Percentiles rank a stretch among this genome's conserved stretches.
Evolutionary conservation across 2,888 invertebrate species (phyloP).

Genomic region (Tryphoninae sp.): DNA sequence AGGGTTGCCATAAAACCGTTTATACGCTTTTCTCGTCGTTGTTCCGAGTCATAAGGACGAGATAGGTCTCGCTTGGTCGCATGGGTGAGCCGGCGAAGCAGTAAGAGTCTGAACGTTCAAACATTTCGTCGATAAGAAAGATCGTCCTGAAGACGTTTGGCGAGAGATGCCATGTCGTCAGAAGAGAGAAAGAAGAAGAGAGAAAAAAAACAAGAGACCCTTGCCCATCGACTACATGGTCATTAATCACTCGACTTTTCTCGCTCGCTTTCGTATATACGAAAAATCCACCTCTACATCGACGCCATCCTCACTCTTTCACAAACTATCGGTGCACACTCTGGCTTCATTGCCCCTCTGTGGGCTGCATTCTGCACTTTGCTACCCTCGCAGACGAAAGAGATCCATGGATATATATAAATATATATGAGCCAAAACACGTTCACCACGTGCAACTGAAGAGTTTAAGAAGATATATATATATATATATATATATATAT

Average conservation of each 20-base stretch:
- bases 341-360: conserved; percentile 70
- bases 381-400: conserved; percentile 53
- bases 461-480: background rate
- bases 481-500: background rate
- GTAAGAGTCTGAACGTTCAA: conserved; percentile 47
- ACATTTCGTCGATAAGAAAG: conserved; percentile 48
- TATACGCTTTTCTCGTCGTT: too few species aligned
- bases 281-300: conserved; percentile 49
- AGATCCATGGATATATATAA: conserved; percentile 58
- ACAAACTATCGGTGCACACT: conserved; percentile 67
- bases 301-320: conserved; percentile 61
- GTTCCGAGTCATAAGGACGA: background rate
- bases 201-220: conserved; percentile 67
- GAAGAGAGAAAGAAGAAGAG: conserved; percentile 39
- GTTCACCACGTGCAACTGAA: background rate
- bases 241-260: conserved; percentile 77
- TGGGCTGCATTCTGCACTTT: conserved; percentile 54
- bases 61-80: background rate
- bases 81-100: conserved; percentile 40
- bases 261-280: conserved; percentile 59
- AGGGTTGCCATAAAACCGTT: too few species aligned
- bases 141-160: conserved; percentile 64
- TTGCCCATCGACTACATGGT: conserved; percentile 72
- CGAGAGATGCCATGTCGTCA: conserved; percentile 61
- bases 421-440: background rate